These are phyloP conservation scores for Muraenolepis orangiensis DNA, from an alignment of 2,797 vertebrate species.

Conservation along the genomic window DNA sequence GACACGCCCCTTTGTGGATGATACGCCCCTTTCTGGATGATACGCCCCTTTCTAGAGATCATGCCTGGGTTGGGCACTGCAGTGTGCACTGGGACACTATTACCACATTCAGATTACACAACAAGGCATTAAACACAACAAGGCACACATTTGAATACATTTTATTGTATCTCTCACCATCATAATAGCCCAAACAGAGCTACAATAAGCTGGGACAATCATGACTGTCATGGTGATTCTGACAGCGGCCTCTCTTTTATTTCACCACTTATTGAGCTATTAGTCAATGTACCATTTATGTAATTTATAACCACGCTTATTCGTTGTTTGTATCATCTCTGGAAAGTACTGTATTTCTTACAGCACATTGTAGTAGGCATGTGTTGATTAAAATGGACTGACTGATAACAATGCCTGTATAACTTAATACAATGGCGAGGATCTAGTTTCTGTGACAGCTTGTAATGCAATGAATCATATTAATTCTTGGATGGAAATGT, in stretches of 20 bases:
- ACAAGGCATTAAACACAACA: neutral
- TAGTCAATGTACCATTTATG: neutral
- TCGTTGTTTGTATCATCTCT: neutral
- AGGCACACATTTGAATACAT: neutral
- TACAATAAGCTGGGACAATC: neutral
- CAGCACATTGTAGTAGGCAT: neutral
- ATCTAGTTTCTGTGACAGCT: neutral
- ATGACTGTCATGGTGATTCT: neutral
- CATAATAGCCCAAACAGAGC: neutral
- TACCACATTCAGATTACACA: neutral
- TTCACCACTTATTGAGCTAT: neutral
- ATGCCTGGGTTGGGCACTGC: neutral
- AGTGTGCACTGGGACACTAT: neutral
- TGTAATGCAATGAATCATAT: conserved; percentile 13
- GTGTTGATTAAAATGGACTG: neutral
- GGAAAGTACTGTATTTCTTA: neutral
- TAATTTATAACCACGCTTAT: neutral
- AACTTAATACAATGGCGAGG: neutral
- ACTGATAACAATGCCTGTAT: neutral
- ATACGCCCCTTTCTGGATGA: neutral
- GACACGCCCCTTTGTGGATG: too few relatives aligned
- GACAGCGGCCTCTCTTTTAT: neutral
- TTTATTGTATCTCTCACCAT: neutral
- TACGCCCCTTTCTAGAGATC: too few relatives aligned
- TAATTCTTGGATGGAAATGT: conserved; percentile 22